These are phyloP conservation scores for Synaphobranchus kaupii DNA, from an alignment of 2,797 vertebrate species.

Conservation along the genomic window DNA sequence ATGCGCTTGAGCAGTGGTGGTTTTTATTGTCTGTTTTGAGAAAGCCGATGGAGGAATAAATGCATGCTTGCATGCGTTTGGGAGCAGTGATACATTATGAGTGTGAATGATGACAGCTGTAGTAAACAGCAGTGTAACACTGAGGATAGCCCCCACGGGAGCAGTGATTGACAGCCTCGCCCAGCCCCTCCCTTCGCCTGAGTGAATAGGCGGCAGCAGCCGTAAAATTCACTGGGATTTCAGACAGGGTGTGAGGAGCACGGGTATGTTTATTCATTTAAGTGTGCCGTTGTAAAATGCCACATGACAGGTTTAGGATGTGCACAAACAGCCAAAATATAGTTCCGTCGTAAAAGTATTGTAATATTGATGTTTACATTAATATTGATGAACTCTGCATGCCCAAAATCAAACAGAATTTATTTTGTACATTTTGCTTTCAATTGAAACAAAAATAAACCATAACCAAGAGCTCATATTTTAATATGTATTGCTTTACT, in stretches of 20 bases:
- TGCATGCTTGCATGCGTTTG: neutral
- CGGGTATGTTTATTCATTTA: slow-evolving; percentile 5
- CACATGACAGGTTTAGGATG: slow-evolving; percentile 6
- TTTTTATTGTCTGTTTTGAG: neutral
- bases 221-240: neutral
- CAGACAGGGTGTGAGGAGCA: neutral
- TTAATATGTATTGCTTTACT: neutral
- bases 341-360: neutral
- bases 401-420: neutral
- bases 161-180: slow-evolving; percentile 1
- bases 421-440: neutral
- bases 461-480: neutral
- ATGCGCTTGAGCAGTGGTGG: neutral
- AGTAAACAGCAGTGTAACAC: slow-evolving; percentile 17
- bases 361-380: neutral
- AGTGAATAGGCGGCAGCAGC: neutral
- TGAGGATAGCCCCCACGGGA: slow-evolving; percentile 14
- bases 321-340: neutral
- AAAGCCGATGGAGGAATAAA: neutral
- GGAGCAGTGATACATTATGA: neutral
- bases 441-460: neutral
- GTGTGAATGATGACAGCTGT: slow-evolving; percentile 19
- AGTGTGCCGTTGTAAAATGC: neutral
- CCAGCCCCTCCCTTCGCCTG: neutral
- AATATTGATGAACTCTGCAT: neutral